These are phyloP conservation scores for Chaetoderma sp. DNA, from an alignment of 2,888 invertebrate species.

Conservation along the genomic window DNA sequence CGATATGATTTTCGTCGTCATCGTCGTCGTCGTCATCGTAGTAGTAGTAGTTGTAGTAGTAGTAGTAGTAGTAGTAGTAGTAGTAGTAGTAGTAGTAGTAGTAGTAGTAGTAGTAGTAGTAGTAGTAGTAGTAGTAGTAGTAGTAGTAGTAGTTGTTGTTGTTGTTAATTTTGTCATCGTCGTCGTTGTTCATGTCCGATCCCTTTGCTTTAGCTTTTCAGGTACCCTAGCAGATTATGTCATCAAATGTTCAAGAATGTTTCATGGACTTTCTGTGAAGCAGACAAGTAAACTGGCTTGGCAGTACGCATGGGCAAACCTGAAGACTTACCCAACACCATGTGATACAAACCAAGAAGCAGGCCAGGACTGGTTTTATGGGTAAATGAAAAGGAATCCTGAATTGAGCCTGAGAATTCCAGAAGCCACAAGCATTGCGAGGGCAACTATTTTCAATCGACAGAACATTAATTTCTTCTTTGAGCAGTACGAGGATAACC, in stretches of 20 bases:
- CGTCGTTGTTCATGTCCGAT: no score
- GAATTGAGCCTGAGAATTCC: constrained; percentile 2
- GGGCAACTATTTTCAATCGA: constrained; percentile 5
- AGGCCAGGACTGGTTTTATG: constrained; percentile 1
- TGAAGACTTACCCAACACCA: background rate
- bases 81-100: no score
- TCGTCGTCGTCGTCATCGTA: no score
- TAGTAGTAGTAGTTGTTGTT: no score
- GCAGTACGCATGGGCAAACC: background rate
- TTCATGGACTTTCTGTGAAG: constrained; percentile 5
- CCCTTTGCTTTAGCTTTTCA: no score
- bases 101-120: no score
- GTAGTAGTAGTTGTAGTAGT: no score
- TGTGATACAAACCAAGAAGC: constrained; percentile 6
- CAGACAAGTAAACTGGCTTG: background rate
- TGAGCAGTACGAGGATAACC: background rate
- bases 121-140: no score
- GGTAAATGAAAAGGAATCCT: background rate
- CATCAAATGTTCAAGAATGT: constrained; percentile 11
- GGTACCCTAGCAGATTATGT: constrained; percentile 1
- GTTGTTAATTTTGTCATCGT: no score
- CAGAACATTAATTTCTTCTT: background rate
- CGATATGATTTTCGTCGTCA: no score
- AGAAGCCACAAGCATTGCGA: constrained; percentile 5
- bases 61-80: no score